Conservation (phyloP, 2,797 vertebrate genomes). For the Triplophysa yarkandensis region DNA sequence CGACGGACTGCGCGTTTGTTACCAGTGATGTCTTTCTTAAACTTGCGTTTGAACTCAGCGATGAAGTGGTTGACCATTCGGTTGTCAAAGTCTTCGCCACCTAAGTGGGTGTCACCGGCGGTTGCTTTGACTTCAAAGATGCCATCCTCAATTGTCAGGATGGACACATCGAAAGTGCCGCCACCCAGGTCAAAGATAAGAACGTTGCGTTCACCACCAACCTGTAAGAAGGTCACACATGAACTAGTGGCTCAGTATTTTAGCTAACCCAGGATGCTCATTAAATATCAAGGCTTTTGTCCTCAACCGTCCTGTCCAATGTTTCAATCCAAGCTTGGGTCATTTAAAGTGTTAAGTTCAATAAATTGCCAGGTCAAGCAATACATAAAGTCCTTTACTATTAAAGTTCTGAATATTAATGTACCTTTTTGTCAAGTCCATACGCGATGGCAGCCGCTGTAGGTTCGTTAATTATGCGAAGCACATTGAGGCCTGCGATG, state of each 20-base stretch:
- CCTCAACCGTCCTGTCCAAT: no score
- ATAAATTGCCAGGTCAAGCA: not conserved
- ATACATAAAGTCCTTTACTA: not conserved
- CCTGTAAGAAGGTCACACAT: constrained; percentile 61
- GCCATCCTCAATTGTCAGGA: constrained; percentile 82
- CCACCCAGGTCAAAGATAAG: constrained; percentile 83
- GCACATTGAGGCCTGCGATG: constrained; percentile 86
- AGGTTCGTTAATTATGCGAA: constrained; percentile 91
- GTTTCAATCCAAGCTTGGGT: no score
- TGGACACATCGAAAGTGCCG: constrained; percentile 82
- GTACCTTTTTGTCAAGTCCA: constrained; percentile 86
- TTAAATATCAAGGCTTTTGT: not conserved
- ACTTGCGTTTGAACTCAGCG: constrained; percentile 82
- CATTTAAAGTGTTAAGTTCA: no score
- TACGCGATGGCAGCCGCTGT: constrained; percentile 91
- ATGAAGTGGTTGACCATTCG: constrained; percentile 84
- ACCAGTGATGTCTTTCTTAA: constrained; percentile 79
- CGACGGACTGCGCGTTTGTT: constrained; percentile 83
- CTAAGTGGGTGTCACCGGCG: constrained; percentile 81
- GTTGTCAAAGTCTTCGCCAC: constrained; percentile 83
- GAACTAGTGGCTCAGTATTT: no score
- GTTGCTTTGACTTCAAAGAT: constrained; percentile 84
- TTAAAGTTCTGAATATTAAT: not conserved
- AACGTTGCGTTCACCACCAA: constrained; percentile 79
- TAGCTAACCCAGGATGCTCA: not conserved